Conservation (phyloP, 2,888 invertebrate genomes). For the Cheiracanthium punctorium region DNA sequence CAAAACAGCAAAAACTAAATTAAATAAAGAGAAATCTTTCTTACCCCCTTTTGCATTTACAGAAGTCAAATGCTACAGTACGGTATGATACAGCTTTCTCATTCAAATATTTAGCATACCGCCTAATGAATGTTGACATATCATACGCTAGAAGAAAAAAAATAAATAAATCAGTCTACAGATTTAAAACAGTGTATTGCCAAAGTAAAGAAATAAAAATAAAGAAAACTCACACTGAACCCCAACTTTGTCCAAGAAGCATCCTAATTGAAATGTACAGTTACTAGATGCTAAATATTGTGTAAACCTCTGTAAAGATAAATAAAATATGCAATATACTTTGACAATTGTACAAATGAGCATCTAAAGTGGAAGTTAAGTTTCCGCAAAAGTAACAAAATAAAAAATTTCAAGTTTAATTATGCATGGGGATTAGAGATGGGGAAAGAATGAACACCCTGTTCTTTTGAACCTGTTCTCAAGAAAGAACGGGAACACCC, state of each 20-base stretch:
- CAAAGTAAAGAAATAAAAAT: not conserved
- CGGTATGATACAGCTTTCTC: conserved; percentile 99
- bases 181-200: not conserved
- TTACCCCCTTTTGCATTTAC: conserved; percentile 99
- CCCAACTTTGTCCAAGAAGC: conserved; percentile 97
- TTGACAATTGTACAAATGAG: too few species aligned
- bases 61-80: conserved; percentile 99
- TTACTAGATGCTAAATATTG: conserved; percentile 99
- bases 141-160: conserved; percentile 88
- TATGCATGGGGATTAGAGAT: too few species aligned
- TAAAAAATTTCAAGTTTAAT: too few species aligned
- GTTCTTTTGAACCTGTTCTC: too few species aligned
- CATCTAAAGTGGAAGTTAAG: too few species aligned
- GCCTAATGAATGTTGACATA: conserved; percentile 99
- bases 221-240: conserved; percentile 87
- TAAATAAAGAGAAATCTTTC: conserved; percentile 72
- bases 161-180: not conserved
- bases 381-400: too few species aligned
- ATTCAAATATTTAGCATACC: conserved; percentile 99
- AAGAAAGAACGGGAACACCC: too few species aligned
- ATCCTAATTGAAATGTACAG: conserved; percentile 98
- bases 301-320: conserved; percentile 89
- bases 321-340: not conserved
- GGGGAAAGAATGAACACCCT: too few species aligned
- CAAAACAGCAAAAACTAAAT: not conserved